phyloP scores from a whole-genome alignment of 2,888 invertebrate species.

The Incurvaria masculella region DNA sequence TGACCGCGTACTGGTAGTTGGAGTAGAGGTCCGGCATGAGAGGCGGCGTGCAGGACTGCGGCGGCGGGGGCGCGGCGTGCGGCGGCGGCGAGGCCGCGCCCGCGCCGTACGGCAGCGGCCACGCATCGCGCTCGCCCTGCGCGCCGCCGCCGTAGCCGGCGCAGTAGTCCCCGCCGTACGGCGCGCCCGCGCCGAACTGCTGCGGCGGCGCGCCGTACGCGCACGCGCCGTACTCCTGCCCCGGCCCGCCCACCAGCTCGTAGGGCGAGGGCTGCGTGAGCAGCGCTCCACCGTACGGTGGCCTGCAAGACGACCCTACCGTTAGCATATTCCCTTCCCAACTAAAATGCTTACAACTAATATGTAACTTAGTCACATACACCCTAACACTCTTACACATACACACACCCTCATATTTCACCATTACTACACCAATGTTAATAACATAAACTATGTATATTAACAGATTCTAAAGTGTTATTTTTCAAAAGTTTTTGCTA shows the following conservation, averaged over 20 bases:
- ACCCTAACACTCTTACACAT: too few relatives aligned
- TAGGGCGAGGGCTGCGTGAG: conserved; percentile 27
- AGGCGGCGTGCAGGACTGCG: conserved; percentile 30
- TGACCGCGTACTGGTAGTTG: conserved; percentile 46
- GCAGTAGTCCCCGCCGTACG: conserved; percentile 46
- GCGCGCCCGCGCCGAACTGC: conserved; percentile 44
- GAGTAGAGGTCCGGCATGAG: conserved; percentile 43
- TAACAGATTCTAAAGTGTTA: too few relatives aligned
- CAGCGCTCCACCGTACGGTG: conserved; percentile 30
- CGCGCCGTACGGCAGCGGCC: conserved; percentile 31
- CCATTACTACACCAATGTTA: too few relatives aligned
- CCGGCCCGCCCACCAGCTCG: conserved; percentile 60
- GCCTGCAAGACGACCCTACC: too few relatives aligned
- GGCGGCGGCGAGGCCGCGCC: conserved; percentile 25
- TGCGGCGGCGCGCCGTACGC: conserved; percentile 79
- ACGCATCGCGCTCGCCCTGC: conserved; percentile 41
- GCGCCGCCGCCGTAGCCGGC: conserved; percentile 33
- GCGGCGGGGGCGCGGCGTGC: conserved; percentile 12
- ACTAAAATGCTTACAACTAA: too few relatives aligned
- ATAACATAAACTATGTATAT: too few relatives aligned
- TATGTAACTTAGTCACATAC: too few relatives aligned
- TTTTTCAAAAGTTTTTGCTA: too few relatives aligned
- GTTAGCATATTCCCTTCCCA: too few relatives aligned
- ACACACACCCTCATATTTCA: too few relatives aligned
- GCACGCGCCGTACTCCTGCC: conserved; percentile 72